Base-by-base conservation (phyloP, 2,888 invertebrate genomes). In the Baronia brevicornis region DNA sequence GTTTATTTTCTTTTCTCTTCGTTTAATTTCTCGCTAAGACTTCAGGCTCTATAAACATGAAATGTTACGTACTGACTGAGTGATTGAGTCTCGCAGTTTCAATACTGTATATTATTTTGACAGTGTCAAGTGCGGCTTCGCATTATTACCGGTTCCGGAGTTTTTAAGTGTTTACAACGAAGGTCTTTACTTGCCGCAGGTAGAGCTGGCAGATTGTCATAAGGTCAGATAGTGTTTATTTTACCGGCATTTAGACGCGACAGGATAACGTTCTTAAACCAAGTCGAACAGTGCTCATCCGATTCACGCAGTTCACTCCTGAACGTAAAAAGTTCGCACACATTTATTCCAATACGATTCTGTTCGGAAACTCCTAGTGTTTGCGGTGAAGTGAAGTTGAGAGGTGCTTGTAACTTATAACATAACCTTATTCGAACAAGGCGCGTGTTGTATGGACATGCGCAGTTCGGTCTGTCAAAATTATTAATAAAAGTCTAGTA, bases 1-100 rank as follows among this genome's bases (percentile, higher is more conserved):
- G 75, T 80, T 84, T 84, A 79, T 82, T 84, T 84, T 84, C 78
- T 80, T 82, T 84, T 82, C 72, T 80, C 79, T 84, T 82, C 79
- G 70, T 84, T 84, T 84, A 65, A 77, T 84, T 84, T 78, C 63
- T 67, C 66, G 67, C 63, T 67, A 64, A 62, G 61, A 67, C 67
- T 65, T 57, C 54, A 54, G 59, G 53, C 56, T 56, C 48, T 54
- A 56, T 50, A 60, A 63, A 66, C 58, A 71, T 62, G 66, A 62
- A 60, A 75, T 70, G 68, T 67, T 60, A 48, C 56, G 49, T 48
- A 47, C 54, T 54, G 47, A 49, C 59, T 62, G 57, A 72, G 68
- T 70, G 65, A 68, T 36, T 44, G 44, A 52, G 63, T 67, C 66
- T 64, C 55, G 41, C 48, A 54, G 62, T 65, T 60, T 62, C 60